A percentile compares a stretch with the other conserved stretches of the same genome.
These are phyloP conservation scores for Hydrophis major DNA, from an alignment of 2,797 vertebrate species.

Conservation along the genomic window DNA sequence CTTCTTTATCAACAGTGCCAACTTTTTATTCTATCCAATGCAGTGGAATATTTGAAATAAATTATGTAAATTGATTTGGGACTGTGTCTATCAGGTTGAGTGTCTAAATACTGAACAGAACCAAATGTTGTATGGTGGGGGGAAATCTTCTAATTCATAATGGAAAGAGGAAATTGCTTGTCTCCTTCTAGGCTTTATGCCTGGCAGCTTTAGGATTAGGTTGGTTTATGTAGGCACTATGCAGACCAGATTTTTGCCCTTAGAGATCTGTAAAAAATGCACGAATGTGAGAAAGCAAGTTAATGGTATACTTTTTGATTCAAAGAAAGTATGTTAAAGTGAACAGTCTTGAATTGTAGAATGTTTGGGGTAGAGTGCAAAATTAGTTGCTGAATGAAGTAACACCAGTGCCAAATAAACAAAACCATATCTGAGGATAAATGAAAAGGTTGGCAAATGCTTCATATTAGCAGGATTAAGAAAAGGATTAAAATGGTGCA, in stretches of 20 bases:
- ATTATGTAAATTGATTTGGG: neutral
- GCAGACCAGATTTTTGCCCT: neutral
- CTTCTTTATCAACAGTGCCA: neutral
- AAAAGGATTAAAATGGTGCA: neutral
- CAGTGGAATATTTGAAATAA: neutral
- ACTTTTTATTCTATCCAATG: neutral
- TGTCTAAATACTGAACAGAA: neutral
- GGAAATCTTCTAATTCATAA: neutral
- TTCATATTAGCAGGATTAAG: neutral
- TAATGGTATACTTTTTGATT: neutral
- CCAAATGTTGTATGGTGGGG: neutral
- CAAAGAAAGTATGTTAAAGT: neutral
- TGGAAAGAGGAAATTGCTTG: neutral
- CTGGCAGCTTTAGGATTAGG: neutral
- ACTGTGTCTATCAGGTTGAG: neutral
- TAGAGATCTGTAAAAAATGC: neutral
- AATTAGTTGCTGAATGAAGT: neutral
- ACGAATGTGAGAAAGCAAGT: neutral
- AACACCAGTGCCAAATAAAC: neutral
- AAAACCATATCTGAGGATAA: neutral
- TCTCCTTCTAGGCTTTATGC: neutral
- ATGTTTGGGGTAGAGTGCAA: neutral
- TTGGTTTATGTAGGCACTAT: neutral
- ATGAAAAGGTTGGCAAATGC: neutral
- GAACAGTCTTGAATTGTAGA: neutral